These are phyloP conservation scores for Mayetiola destructor DNA, from an alignment of 2,888 invertebrate genomes.

Conservation along the genomic window DNA sequence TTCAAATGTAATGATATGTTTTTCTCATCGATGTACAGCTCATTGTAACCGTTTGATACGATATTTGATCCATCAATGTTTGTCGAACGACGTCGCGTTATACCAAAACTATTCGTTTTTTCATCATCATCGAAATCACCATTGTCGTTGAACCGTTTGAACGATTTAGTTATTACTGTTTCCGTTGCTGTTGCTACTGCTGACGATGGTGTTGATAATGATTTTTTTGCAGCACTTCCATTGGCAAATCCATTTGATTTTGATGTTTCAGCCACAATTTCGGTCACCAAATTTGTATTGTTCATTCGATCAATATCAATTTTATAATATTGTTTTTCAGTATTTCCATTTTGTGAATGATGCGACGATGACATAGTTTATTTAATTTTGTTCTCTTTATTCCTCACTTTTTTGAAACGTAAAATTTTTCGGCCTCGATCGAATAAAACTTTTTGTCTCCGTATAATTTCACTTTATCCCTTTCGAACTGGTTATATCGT, in stretches of 20 bases:
- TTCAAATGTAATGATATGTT: conserved; percentile 22
- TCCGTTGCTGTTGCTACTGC: conserved; percentile 18
- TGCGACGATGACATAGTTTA: conserved; percentile 16
- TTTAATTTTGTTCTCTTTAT: not conserved
- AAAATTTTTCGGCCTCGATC: not conserved
- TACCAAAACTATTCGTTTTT: conserved; percentile 10
- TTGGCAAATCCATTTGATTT: conserved; percentile 16
- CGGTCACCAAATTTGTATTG: not conserved
- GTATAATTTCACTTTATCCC: too few relatives aligned
- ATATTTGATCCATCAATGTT: conserved; percentile 3
- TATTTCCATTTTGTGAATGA: conserved; percentile 18
- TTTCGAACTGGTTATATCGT: too few relatives aligned
- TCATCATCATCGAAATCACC: conserved; percentile 9
- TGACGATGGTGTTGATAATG: too few relatives aligned
- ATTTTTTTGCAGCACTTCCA: not conserved
- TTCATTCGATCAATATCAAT: conserved; percentile 1
- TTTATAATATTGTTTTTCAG: not conserved
- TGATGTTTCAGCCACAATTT: conserved; percentile 16
- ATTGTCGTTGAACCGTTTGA: not conserved
- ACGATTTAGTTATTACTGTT: too few relatives aligned
- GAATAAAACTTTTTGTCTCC: not conserved
- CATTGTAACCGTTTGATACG: conserved; percentile 15
- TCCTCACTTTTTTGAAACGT: too few relatives aligned
- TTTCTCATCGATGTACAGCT: conserved; percentile 22
- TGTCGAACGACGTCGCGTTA: conserved; percentile 1